A percentile compares a stretch with the other conserved stretches of the same genome.
Evolutionary conservation across 92 coral and sea anemone genomes (phyloP).

Genomic region (Paramuricea clavata): DNA sequence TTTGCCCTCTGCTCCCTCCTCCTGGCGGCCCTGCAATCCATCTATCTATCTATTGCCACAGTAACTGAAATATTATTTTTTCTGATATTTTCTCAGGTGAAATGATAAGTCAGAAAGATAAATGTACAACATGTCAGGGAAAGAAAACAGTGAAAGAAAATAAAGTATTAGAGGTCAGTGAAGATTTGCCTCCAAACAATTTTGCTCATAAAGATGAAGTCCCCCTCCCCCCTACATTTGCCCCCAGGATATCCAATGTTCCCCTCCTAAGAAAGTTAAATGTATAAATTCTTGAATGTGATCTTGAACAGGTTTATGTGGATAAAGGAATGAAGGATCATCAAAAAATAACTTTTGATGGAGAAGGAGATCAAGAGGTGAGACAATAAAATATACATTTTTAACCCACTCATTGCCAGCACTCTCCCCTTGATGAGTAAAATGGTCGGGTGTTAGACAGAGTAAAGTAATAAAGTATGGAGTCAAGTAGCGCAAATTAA

Average conservation of each 20-base stretch:
- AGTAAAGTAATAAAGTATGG: too few relatives aligned
- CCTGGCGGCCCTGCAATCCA: too few relatives aligned
- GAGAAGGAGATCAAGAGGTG: conserved; percentile 99
- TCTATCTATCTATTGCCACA: neutral
- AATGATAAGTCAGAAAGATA: conserved; percentile 91
- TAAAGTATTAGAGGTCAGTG: conserved; percentile 90
- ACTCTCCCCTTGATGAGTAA: too few relatives aligned
- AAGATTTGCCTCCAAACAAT: too few relatives aligned
- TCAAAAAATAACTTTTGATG: conserved; percentile 92
- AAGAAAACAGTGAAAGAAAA: conserved; percentile 93
- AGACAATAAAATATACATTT: neutral
- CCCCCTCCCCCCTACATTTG: too few relatives aligned
- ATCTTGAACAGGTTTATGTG: conserved; percentile 81
- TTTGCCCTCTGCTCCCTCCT: too few relatives aligned
- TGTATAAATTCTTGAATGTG: neutral
- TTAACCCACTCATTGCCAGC: neutral
- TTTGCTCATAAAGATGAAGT: too few relatives aligned
- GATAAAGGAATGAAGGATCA: conserved; percentile 97
- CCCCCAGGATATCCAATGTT: too few relatives aligned
- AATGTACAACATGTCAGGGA: conserved; percentile 97
- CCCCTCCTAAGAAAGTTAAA: neutral
- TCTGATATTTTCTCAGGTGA: conserved; percentile 72
- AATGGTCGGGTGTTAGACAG: too few relatives aligned
- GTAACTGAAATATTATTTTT: too few relatives aligned
- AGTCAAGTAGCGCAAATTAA: too few relatives aligned